phyloP scores from a whole-genome alignment of 2,888 invertebrate species.

The Thera britannica region DNA sequence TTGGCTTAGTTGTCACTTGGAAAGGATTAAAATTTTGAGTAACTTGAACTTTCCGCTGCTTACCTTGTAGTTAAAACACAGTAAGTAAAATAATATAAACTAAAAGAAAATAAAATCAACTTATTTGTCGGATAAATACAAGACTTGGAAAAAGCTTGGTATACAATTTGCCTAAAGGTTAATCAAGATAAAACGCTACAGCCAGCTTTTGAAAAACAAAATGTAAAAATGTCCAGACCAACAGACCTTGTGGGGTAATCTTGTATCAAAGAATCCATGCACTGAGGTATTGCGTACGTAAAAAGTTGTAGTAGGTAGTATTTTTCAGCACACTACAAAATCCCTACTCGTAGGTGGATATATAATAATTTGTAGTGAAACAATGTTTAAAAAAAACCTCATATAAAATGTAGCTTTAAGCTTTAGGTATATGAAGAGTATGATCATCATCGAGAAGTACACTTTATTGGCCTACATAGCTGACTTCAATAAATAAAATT shows the following conservation, averaged over 20 bases:
- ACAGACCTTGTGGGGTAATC: conserved; percentile 7
- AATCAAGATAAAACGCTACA: too few species aligned
- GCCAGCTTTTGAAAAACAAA: neutral
- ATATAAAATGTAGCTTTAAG: too few species aligned
- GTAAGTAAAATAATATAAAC: neutral
- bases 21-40: conserved; percentile 23
- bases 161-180: too few species aligned
- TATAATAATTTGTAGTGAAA: too few species aligned
- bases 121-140: neutral
- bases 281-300: neutral
- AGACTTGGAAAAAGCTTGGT: too few species aligned
- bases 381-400: too few species aligned
- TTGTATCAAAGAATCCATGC: neutral
- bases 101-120: neutral
- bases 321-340: conserved; percentile 6
- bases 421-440: too few species aligned
- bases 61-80: neutral
- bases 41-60: neutral
- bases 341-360: neutral
- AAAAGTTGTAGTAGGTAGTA: conserved; percentile 2
- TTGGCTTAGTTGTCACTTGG: conserved; percentile 15
- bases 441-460: too few species aligned
- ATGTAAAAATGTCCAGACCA: conserved; percentile 1
- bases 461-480: too few species aligned
- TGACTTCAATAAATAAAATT: too few species aligned